Evolutionary conservation across 2,888 invertebrate species (phyloP), one percentile per base, ranked within the genome.

Genomic region (Eupithecia subumbrata): DNA sequence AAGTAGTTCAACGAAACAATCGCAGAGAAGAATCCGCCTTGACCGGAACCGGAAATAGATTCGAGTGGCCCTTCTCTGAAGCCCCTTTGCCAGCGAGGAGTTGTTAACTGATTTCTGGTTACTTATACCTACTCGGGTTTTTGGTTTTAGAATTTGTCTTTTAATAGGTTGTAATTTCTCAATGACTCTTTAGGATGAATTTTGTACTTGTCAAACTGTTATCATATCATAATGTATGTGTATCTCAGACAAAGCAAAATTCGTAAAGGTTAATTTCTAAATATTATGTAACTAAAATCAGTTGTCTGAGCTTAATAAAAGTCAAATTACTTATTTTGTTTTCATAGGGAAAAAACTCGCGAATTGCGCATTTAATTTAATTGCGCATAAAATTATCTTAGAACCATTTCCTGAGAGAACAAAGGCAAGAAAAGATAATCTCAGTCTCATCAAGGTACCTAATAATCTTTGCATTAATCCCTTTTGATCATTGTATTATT

Each of bases 11-110:
- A 48, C 52, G 76, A 79, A 76, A 77, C 73, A 78, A 75, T 79
- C 76, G 74, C 69, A 77, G 73, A 80, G 78, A 76, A 74, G 77
- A 78, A 66, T 66, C 66, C 66, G 82, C 84, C 85, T 82, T 84
- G 85, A 82, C 83, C 82, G 81, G 81, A 75, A 73, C 76, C 81
- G 82, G 83, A 86, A 86, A 86, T 86, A 85, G 81, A 80, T 81
- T 81, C 76, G 77, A 80, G 80, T 76, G 81, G 76, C 73, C 69
- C 77, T 81, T 81, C 78, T 82, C 80, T 80, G 83, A 82, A 75
- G 80, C 85, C 83, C 81, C 75, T 79, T 76, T 37, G 74, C 45
- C 69, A 34, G 56, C n/a, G 78, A 78, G 67, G 75, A 78, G 78
- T 80, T 80, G 80, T 80, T 81, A 79, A 78, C 78, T 79, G 71